phyloP scores from a whole-genome alignment of 2,113 vertebrate genomes.

The Natator depressus region DNA sequence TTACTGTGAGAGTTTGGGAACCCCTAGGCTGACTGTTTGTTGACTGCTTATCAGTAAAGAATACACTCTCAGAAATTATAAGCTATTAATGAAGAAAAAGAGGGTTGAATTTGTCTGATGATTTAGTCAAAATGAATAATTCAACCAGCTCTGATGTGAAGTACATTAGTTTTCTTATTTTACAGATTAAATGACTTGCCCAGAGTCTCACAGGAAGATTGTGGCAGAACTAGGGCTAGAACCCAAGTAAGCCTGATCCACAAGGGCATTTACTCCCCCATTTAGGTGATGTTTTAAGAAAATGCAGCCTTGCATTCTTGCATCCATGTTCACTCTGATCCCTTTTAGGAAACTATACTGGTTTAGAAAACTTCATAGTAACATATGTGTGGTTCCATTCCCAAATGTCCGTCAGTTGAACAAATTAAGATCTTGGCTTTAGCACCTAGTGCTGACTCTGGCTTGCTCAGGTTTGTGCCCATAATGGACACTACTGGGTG shows the following conservation, averaged over 20 bases:
- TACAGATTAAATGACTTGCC: not conserved
- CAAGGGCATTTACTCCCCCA: not conserved
- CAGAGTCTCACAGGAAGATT: not conserved
- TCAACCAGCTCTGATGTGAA: not conserved
- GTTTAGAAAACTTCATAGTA: not conserved
- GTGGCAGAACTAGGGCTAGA: not conserved
- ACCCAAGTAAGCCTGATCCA: not conserved
- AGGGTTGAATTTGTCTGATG: not conserved
- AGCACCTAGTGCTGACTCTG: not conserved
- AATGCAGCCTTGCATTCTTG: not conserved
- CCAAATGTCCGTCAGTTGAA: not conserved
- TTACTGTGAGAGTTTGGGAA: not conserved
- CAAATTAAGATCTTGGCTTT: not conserved
- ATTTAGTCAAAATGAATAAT: not conserved
- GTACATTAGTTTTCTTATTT: fast-evolving
- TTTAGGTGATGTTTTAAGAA: not conserved
- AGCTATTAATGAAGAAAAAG: not conserved
- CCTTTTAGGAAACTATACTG: not conserved
- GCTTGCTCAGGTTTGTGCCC: not conserved
- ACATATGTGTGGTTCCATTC: not conserved
- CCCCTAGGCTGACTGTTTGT: not conserved
- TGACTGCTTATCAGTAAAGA: not conserved
- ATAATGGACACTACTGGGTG: not conserved
- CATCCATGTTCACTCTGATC: not conserved
- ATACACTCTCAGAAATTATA: not conserved